Percentiles rank a stretch among this genome's conserved stretches.
These are phyloP conservation scores for Carassius carassius DNA, from an alignment of 2,113 vertebrate genomes.

Conservation along the genomic window DNA sequence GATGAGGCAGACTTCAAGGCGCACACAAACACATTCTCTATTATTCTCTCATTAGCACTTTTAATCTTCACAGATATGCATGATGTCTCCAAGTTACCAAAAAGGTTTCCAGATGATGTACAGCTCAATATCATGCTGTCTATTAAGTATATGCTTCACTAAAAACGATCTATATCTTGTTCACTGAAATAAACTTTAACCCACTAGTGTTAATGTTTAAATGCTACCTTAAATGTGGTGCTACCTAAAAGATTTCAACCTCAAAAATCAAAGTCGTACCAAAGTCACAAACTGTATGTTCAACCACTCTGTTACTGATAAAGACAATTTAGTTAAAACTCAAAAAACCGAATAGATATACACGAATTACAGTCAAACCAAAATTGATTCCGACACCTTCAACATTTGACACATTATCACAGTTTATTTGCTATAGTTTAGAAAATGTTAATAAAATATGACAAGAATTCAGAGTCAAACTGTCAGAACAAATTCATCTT, in stretches of 20 bases:
- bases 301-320: neutral
- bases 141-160: neutral
- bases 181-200: neutral
- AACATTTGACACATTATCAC: no score
- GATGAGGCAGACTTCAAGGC: conserved; percentile 50
- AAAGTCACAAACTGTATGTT: neutral
- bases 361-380: neutral
- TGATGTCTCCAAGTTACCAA: neutral
- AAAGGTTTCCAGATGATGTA: neutral
- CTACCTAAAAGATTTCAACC: neutral
- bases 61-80: neutral
- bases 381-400: no score
- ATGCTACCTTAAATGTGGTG: neutral
- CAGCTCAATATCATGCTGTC: neutral
- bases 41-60: conserved; percentile 1
- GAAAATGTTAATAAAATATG: no score
- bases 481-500: no score
- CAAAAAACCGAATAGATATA: neutral
- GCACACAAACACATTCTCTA: neutral
- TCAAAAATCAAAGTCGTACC: neutral
- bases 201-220: neutral
- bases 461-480: no score
- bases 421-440: no score
- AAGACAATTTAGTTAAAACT: neutral
- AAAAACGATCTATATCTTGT: neutral